Evolutionary conservation across 1,140 invertebrate genomes (phyloP), one percentile per base, ranked within the genome.

Genomic region (Drosophila busckii): DNA sequence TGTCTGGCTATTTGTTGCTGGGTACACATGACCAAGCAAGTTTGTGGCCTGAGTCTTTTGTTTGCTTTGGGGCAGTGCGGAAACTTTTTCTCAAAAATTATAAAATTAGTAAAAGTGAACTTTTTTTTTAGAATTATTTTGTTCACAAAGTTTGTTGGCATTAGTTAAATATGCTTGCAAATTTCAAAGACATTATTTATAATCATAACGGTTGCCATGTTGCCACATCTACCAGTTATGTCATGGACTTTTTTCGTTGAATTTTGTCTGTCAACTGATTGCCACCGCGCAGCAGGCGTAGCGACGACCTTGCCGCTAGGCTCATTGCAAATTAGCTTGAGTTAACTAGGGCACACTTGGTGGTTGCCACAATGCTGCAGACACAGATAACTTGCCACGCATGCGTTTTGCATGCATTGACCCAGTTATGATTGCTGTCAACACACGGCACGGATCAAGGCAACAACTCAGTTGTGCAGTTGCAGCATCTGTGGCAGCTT

Each of bases 11-110:
- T 20, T 26, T 34, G 13, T 17, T 13, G 23, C 41, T 50, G 42
- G n/a, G n/a, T n/a, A n/a, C n/a, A n/a, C 42, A 26, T 49, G 45
- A 42, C 28, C 20, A 19, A 82, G 52, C 69, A 28, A 75, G 75
- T 80, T 80, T 70, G 73, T 69, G 56, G 64, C 55, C 60, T 35
- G 35, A 69, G 54, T 80, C 73, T 82, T 70, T 68, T 50, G 59
- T 70, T 61, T 45, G 2, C 2, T 7, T n/a, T 3, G 10, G 7
- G 5, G 22, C 31, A 23, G 10, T 15, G 13, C 6, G n/a, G 2
- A n/a, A n/a, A n/a, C n/a, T n/a, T n/a, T n/a, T n/a, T n/a, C n/a
- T n/a, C n/a, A n/a, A n/a, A n/a, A n/a, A n/a, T n/a, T n/a, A n/a
- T n/a, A n/a, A n/a, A n/a, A n/a, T n/a, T n/a, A n/a, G n/a, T n/a